Conservation (phyloP, 2,113 vertebrate genomes). For the Dipodomys ordii region DNA sequence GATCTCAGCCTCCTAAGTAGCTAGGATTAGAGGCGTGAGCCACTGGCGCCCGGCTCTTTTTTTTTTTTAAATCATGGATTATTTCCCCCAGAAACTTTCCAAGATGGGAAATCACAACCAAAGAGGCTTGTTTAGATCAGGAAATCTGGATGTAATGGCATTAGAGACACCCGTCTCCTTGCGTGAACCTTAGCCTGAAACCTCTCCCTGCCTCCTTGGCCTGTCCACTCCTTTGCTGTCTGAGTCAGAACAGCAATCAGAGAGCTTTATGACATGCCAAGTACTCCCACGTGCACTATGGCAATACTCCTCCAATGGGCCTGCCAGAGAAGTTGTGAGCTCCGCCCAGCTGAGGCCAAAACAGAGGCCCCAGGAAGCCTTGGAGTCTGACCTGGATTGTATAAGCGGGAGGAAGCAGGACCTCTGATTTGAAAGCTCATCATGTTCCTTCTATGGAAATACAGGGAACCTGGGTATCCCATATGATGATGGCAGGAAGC, state of each 20-base stretch:
- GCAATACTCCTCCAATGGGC: not conserved
- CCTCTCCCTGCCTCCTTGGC: constrained; percentile 31
- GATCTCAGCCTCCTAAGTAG: too few relatives aligned
- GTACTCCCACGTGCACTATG: not conserved
- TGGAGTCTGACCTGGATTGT: fast-evolving
- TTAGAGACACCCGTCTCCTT: constrained; percentile 60
- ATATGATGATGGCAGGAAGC: not conserved
- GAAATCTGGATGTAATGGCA: constrained; percentile 59
- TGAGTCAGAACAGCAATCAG: constrained; percentile 39
- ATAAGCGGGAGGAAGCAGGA: not conserved
- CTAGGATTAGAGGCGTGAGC: too few relatives aligned
- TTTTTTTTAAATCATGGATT: constrained; percentile 26
- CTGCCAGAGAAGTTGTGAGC: not conserved
- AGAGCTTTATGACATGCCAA: not conserved
- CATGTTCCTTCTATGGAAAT: not conserved
- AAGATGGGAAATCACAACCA: constrained; percentile 42
- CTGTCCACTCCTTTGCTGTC: not conserved
- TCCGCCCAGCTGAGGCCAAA: not conserved
- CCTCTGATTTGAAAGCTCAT: not conserved
- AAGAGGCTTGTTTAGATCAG: constrained; percentile 41
- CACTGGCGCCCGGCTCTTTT: too few relatives aligned
- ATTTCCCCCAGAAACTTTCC: constrained; percentile 66
- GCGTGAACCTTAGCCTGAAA: constrained; percentile 25
- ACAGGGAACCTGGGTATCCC: too few relatives aligned
- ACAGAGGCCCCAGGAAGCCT: not conserved